Evolutionary conservation across 2,888 invertebrate species (phyloP), one percentile per base, ranked within the genome.

Genomic region (Ectemnius lituratus): DNA sequence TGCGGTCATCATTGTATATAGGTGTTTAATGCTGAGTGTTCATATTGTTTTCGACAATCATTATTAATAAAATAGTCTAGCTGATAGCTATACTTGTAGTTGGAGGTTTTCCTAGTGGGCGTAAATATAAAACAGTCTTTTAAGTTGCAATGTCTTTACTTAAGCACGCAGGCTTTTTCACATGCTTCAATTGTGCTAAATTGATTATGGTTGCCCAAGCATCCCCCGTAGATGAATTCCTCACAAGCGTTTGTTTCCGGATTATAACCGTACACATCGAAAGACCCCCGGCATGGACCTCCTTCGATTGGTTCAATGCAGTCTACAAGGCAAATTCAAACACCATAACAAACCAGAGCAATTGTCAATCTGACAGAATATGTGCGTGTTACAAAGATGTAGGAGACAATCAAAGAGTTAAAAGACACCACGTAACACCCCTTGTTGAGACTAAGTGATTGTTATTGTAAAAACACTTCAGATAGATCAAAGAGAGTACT

Each of bases 201-300:
- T 28, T 67, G 78, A 57, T 82, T 82, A 1, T 4, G 0, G 45
- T 76, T 82, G 28, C 64, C 65, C 0, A 0, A 0, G 49, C 82
- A 82, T 20, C 82, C 82, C 2, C 82, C 82, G 13, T 81, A 79
- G 1, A 5, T 0, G 56, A 82, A 82, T 47, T 18, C 1, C 18
- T 52, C 68, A 20, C 82, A 82, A 2, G 57, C 14, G 27, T 68
- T 11, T 6, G 57, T 56, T 0, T 23, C 20, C 2, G 59, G n/a
- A 23, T 73, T 59, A 37, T 73, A 80, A 5, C 37, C 68, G 57
- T 64, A 79, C 56, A 66, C 63, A 1, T 73, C 69, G 14, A 86
- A 64, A 56, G 76, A 0, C 2, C 73, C 79, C 62, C 56, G 79
- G 67, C 84, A 85, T 0, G 56, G 58, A 8, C 84, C 84, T 2